Percentiles rank a stretch among this genome's conserved stretches.
Evolutionary conservation across 2,888 invertebrate species (phyloP).

Genomic region (Trichopoda pennipes): DNA sequence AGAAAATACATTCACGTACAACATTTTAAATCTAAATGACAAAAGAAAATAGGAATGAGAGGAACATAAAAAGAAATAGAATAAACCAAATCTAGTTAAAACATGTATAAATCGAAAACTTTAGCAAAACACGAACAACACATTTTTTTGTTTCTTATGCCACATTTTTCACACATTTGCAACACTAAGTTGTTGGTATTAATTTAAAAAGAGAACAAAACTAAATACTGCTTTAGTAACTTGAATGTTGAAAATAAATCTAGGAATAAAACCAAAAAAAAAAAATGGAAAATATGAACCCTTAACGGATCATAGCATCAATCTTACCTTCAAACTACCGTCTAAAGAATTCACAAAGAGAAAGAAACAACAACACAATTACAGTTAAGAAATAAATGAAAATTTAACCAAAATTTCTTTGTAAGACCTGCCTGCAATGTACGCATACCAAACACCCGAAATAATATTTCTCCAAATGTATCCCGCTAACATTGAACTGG

Average conservation of each 20-base stretch:
- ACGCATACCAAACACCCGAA: conserved; percentile 24
- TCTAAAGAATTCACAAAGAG: too few relatives aligned
- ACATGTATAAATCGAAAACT: conserved; percentile 47
- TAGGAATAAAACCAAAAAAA: too few relatives aligned
- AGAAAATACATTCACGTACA: conserved; percentile 57
- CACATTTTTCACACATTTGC: conserved; percentile 44
- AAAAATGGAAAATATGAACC: too few relatives aligned
- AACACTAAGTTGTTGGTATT: conserved; percentile 2
- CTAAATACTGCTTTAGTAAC: neutral
- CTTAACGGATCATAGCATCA: too few relatives aligned
- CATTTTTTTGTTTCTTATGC: conserved; percentile 29
- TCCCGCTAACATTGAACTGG: neutral
- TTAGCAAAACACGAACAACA: conserved; percentile 52
- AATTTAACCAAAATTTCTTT: conserved; percentile 10
- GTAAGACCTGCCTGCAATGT: neutral
- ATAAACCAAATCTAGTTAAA: neutral
- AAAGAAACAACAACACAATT: too few relatives aligned
- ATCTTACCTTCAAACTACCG: too few relatives aligned
- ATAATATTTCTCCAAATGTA: conserved; percentile 25
- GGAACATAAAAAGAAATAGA: neutral
- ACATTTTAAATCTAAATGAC: conserved; percentile 33
- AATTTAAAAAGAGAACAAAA: neutral
- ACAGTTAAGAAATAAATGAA: conserved; percentile 21
- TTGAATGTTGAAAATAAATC: too few relatives aligned
- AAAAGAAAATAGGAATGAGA: conserved; percentile 8